These are phyloP conservation scores for Steinernema carpocapsae DNA, from an alignment of 2,888 invertebrate species.

Conservation along the genomic window DNA sequence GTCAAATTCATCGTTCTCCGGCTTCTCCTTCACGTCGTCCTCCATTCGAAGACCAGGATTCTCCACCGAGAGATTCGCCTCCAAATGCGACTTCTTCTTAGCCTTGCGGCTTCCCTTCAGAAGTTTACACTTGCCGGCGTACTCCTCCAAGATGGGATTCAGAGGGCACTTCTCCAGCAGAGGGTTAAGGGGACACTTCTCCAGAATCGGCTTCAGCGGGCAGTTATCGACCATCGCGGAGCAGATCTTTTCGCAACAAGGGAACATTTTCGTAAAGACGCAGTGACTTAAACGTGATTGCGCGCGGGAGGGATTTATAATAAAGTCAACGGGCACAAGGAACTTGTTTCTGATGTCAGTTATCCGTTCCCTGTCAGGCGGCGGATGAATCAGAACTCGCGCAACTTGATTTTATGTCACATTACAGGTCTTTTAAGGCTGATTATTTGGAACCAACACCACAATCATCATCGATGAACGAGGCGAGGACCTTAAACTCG, in stretches of 20 bases:
- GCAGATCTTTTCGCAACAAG: slow-evolving; percentile 18
- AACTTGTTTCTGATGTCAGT: slow-evolving; percentile 6
- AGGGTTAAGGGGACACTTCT: slow-evolving; percentile 17
- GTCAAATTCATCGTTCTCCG: not conserved
- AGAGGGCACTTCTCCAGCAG: slow-evolving; percentile 7
- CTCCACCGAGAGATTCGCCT: not conserved
- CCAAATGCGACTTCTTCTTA: not conserved
- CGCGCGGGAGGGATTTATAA: slow-evolving; percentile 18
- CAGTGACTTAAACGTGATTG: not conserved
- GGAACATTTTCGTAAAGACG: slow-evolving; percentile 4
- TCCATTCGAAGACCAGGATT: not conserved
- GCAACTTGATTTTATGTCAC: no score
- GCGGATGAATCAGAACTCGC: no score
- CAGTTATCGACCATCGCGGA: not conserved
- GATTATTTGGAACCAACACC: no score
- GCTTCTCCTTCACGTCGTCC: not conserved
- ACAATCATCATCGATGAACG: no score
- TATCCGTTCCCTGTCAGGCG: slow-evolving; percentile 2
- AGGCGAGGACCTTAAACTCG: no score
- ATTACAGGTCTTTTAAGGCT: no score
- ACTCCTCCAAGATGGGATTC: not conserved
- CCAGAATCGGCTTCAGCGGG: slow-evolving; percentile 1
- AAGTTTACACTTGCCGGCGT: not conserved
- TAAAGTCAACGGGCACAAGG: not conserved
- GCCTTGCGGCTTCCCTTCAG: not conserved